These are phyloP conservation scores for Sula dactylatra DNA, from an alignment of 2,113 vertebrate species.

Conservation along the genomic window DNA sequence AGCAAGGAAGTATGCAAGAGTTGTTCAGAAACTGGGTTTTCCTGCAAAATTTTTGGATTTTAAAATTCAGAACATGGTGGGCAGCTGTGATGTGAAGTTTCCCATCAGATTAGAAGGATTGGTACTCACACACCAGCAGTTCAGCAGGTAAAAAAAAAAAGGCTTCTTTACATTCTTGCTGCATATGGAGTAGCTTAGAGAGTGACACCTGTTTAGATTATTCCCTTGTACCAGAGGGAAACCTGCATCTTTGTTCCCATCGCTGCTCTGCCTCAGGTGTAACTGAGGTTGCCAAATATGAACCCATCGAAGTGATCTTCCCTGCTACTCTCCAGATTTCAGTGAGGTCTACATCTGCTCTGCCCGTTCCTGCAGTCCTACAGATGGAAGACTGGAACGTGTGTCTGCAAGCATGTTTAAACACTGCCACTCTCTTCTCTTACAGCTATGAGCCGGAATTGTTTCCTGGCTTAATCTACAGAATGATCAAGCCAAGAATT, in stretches of 20 bases:
- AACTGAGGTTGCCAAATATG: not conserved
- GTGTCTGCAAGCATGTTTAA: not conserved
- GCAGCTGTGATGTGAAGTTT: conserved; percentile 98
- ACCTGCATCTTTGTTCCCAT: not conserved
- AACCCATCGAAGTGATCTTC: not conserved
- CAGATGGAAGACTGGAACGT: not conserved
- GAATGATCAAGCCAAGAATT: conserved; percentile 99
- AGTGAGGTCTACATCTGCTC: not conserved
- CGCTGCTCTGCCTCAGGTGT: not conserved
- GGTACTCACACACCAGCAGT: conserved; percentile 97
- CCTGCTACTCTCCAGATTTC: not conserved
- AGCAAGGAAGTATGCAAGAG: conserved; percentile 95
- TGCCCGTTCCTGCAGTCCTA: not conserved
- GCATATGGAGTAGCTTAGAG: not conserved
- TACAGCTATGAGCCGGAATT: conserved; percentile 94
- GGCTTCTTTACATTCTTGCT: not conserved
- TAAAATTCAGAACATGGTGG: conserved; percentile 99
- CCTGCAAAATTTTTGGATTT: conserved; percentile 98
- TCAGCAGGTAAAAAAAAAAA: conserved; percentile 85
- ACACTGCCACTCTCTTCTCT: conserved; percentile 6
- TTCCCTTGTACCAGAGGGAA: not conserved
- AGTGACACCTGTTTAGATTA: not conserved
- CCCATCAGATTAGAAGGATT: conserved; percentile 94
- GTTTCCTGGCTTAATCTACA: conserved; percentile 98
- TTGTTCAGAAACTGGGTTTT: conserved; percentile 97